phyloP scores from a whole-genome alignment of 2,797 vertebrate species.

The Poeciliopsis turneri region DNA sequence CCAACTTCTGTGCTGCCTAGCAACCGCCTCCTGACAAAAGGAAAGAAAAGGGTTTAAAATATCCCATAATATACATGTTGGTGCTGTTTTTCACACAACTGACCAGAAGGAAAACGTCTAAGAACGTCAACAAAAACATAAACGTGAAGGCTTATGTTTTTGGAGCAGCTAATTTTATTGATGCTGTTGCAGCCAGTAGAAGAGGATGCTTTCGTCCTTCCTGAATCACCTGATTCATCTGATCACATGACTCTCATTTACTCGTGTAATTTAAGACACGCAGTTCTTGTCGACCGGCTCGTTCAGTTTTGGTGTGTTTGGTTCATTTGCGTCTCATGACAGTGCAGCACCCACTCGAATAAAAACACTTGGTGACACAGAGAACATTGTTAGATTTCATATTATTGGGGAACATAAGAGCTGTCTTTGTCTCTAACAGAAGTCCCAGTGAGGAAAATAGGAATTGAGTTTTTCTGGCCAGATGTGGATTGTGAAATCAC shows the following conservation, averaged over 20 bases:
- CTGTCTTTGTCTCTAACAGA: neutral
- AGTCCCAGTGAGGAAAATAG: neutral
- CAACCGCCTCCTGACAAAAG: constrained; percentile 35
- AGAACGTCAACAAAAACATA: neutral
- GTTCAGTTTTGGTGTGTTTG: too few relatives aligned
- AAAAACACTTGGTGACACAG: neutral
- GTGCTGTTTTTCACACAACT: neutral
- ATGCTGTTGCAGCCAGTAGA: neutral
- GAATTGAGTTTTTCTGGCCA: neutral
- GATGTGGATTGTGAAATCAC: neutral
- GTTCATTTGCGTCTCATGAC: too few relatives aligned
- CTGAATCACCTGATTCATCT: too few relatives aligned
- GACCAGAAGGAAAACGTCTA: neutral
- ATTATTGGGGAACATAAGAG: neutral
- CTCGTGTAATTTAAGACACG: too few relatives aligned
- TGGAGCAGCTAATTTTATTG: too few relatives aligned
- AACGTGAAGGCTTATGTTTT: neutral
- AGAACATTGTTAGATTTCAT: neutral
- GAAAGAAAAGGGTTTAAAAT: neutral
- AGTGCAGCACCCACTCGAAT: neutral
- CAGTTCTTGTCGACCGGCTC: too few relatives aligned
- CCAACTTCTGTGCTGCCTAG: constrained; percentile 41
- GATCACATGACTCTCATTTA: too few relatives aligned
- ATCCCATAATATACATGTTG: neutral
- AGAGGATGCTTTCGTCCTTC: neutral